Evolutionary conservation across 2,113 vertebrate species (phyloP), one percentile per base, ranked within the genome.

Genomic region (Crotalus horridus): DNA sequence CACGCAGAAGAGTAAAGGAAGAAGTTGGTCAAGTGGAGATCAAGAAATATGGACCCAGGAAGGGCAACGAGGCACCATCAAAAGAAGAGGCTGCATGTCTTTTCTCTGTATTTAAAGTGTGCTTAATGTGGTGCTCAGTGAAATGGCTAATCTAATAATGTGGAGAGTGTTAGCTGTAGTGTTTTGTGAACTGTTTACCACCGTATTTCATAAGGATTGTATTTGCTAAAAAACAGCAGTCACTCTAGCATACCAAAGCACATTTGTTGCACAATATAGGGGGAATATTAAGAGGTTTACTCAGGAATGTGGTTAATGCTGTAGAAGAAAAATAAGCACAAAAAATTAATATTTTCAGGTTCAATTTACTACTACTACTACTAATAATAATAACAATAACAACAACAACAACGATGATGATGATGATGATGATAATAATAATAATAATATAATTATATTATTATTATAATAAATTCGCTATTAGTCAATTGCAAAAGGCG

Each of bases 101-200:
- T 96, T 95, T 96, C 96, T 95, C 96, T 96, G 96, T 97, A 97
- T 97, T 97, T 97, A 97, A 97, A 97, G 96, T 97, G 96, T 97
- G 97, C 96, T 97, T 97, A 97, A 97, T 97, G 97, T 96, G 96
- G 96, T 96, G 96, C 96, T 97, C 96, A 97, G 96, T 97, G 97
- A 96, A 97, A 97, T 97, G 97, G 96, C 97, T 97, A 97, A 97
- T 97, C 97, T 97, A 96, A 96, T 97, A 97, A 97, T 96, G 96
- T 94, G 93, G 91, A 95, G 96, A 96, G 96, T 97, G 97, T 97
- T 97, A 97, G 96, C 96, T 96, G 96, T 95, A 96, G 96, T 96
- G 96, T 96, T 97, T 97, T 97, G 95, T 96, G 97, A 97, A 97
- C 97, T 97, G 97, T 97, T 97, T 97, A 97, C 97, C 96, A 96